phyloP scores from a whole-genome alignment of 2,888 invertebrate genomes.

The Protodeltote pygarga region DNA sequence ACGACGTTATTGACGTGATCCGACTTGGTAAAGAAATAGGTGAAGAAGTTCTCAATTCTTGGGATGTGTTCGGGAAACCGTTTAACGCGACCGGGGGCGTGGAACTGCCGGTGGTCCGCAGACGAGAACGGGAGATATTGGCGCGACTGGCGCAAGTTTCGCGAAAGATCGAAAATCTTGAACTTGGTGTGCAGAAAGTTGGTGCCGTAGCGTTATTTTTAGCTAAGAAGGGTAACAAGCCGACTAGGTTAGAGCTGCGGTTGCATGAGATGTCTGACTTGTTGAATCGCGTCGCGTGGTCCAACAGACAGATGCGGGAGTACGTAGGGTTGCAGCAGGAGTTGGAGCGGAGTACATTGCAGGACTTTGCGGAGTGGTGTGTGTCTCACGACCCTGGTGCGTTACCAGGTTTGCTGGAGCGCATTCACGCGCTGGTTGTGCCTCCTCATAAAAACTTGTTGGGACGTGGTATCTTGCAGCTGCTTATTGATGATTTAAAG shows the following conservation, averaged over 20 bases:
- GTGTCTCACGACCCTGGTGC: constrained; percentile 90
- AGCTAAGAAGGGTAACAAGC: constrained; percentile 71
- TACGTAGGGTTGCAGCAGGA: constrained; percentile 84
- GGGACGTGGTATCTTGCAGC: constrained; percentile 78
- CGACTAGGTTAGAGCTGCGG: constrained; percentile 85
- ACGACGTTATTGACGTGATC: constrained; percentile 88
- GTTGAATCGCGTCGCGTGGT: constrained; percentile 86
- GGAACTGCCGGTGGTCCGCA: constrained; percentile 87
- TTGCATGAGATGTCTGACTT: constrained; percentile 88
- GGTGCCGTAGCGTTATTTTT: constrained; percentile 66
- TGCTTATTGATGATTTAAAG: constrained; percentile 73
- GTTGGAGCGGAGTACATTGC: constrained; percentile 89
- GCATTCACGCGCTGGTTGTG: constrained; percentile 88
- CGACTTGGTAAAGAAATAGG: constrained; percentile 87
- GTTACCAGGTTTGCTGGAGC: constrained; percentile 88
- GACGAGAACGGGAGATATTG: constrained; percentile 88
- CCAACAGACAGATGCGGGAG: constrained; percentile 87
- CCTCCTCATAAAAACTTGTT: constrained; percentile 78
- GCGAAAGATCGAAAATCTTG: constrained; percentile 68
- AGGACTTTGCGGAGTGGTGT: constrained; percentile 90
- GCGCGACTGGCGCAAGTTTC: constrained; percentile 72
- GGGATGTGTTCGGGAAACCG: constrained; percentile 88
- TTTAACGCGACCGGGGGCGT: constrained; percentile 84
- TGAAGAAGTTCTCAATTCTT: constrained; percentile 87
- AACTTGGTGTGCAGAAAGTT: constrained; percentile 66